phyloP scores from a whole-genome alignment of 30 jellyfish, hydroid and myxozoan species.

The Aurelia coerulea region DNA sequence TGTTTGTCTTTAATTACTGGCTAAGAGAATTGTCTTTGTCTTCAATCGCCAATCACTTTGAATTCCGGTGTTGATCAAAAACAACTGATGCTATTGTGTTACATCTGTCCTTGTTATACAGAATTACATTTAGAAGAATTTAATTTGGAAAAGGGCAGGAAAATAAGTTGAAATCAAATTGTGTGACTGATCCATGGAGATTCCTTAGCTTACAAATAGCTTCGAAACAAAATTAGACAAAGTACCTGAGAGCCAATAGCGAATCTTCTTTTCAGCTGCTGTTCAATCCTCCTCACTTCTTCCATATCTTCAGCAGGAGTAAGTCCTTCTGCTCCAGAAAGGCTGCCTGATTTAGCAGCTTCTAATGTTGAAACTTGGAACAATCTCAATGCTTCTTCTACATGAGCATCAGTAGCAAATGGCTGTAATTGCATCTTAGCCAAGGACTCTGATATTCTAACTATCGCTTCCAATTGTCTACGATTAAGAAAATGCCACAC shows the following conservation, averaged over 20 bases:
- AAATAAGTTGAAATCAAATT: too few relatives aligned
- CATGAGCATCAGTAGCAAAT: slow-evolving; percentile 90
- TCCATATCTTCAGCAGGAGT: slow-evolving; percentile 96
- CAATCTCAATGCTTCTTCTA: slow-evolving; percentile 96
- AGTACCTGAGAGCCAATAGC: slow-evolving; percentile 99
- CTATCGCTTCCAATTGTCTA: slow-evolving; percentile 97
- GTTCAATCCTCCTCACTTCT: slow-evolving; percentile 92
- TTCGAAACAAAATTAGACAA: too few relatives aligned
- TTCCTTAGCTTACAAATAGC: too few relatives aligned
- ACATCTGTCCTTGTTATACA: too few relatives aligned
- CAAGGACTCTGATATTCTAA: slow-evolving; percentile 93
- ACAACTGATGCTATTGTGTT: too few relatives aligned
- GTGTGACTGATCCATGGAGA: too few relatives aligned
- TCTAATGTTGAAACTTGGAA: slow-evolving; percentile 98
- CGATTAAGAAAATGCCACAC: background rate
- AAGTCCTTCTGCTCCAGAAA: slow-evolving; percentile 99
- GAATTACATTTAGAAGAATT: too few relatives aligned
- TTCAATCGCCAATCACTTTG: too few relatives aligned
- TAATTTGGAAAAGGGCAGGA: too few relatives aligned
- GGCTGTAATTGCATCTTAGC: slow-evolving; percentile 98
- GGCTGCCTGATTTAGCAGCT: slow-evolving; percentile 95
- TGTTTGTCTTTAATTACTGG: too few relatives aligned
- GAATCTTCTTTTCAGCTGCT: slow-evolving; percentile 89
- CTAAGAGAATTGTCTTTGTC: too few relatives aligned
- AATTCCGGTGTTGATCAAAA: too few relatives aligned